Base-by-base conservation (phyloP, 2,113 vertebrate species). In the Calyptommatus sinebrachiatus region DNA sequence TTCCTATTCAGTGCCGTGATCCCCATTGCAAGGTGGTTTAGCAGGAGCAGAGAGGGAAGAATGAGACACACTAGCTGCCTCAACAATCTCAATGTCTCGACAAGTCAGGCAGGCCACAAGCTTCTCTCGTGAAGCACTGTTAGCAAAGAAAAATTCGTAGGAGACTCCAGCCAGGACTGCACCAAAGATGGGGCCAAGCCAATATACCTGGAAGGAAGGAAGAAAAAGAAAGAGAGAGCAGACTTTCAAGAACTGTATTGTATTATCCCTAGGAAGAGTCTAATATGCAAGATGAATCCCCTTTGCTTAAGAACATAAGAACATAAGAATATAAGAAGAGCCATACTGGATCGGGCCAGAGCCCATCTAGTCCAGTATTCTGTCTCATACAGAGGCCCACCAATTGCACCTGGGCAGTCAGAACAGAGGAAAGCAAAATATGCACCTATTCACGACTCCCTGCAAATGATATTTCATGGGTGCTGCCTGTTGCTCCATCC, bases 111-210 rank as follows among this genome's bases (percentile, higher is more conserved):
- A 97, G 1, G 96, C 93, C 0, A 97, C 87, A 75, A 96, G 85
- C 88, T 97, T 96, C 88, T 96, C 96, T 71, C 92, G 86, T 45
- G 95, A 96, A 16, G 94, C 93, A 0, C 93, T 89, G 20, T 90
- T 91, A 0, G 94, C 94, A 24, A 97, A 96, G 85, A 97, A 68
- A 80, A 96, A 96, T 85, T 96, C 94, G 0, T 96, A 94, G 86
- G 91, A 95, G 62, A 96, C 48, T 12, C 92, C 95, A 0, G 93
- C 95, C 71, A 96, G 90, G 2, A 96, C 66, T 0, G 95, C 94
- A 0, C 96, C 96, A 2, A 96, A 73, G 73, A 92, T 89, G 0
- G 94, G 96, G 5, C 95, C 95, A 24, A 96, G 90, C 95, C 95
- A 96, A 73, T 94, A 96, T 29, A 97, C 95, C 96, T 96, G 85